phyloP scores from a whole-genome alignment of 64 coral and sea anemone species.

The Pocillopora damicornis region DNA sequence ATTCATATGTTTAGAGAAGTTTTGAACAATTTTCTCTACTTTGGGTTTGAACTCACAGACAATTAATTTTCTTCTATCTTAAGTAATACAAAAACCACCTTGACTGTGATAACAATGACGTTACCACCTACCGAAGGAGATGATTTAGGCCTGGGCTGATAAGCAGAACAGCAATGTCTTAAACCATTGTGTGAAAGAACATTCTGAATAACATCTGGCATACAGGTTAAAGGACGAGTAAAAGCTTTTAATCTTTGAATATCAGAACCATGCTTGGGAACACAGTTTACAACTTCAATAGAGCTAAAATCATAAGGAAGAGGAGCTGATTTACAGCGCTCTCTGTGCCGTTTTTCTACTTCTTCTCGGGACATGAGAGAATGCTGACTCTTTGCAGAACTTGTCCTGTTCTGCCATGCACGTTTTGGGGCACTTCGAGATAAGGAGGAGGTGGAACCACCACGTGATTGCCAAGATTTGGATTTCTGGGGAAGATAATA shows the following conservation, averaged over 20 bases:
- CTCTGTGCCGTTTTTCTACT: slow-evolving; percentile 46
- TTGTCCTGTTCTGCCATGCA: slow-evolving; percentile 85
- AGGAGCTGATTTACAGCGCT: slow-evolving; percentile 85
- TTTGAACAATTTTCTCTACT: no score
- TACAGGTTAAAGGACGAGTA: slow-evolving; percentile 81
- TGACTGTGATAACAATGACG: neutral
- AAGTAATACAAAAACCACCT: no score
- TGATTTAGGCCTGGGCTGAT: slow-evolving; percentile 53
- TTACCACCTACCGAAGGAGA: slow-evolving; percentile 59
- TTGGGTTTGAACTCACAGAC: no score
- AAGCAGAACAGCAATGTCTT: slow-evolving; percentile 89
- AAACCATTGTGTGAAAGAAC: slow-evolving; percentile 82
- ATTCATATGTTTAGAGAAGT: no score
- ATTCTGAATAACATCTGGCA: slow-evolving; percentile 91
- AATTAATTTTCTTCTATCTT: no score
- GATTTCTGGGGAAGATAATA: slow-evolving; percentile 28
- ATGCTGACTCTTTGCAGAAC: slow-evolving; percentile 59
- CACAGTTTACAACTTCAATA: slow-evolving; percentile 52
- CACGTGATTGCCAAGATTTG: slow-evolving; percentile 13
- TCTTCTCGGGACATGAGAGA: slow-evolving; percentile 80
- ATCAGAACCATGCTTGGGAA: slow-evolving; percentile 74
- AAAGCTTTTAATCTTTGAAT: slow-evolving; percentile 67
- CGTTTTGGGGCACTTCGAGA: slow-evolving; percentile 61
- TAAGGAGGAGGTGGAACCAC: slow-evolving; percentile 19
- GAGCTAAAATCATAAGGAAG: slow-evolving; percentile 85